These are phyloP conservation scores for Chloroceryle amazona DNA, from an alignment of 2,797 vertebrate genomes.

Conservation along the genomic window DNA sequence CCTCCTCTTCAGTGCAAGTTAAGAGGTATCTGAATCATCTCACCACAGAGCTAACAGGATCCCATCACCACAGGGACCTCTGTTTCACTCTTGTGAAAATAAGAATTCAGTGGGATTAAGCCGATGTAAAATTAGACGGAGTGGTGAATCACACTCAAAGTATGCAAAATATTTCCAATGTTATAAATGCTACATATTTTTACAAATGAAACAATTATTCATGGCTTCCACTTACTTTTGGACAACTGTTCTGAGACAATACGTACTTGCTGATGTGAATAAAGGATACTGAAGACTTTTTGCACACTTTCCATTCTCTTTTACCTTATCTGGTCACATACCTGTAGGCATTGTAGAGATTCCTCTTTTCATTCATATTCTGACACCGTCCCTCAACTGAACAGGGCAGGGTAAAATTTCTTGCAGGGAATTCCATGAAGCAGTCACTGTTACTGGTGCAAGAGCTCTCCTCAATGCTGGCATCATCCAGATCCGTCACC, in stretches of 20 bases:
- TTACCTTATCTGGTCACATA: not conserved
- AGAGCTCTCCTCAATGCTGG: conserved; percentile 86
- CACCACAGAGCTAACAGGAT: not conserved
- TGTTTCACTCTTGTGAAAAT: not conserved
- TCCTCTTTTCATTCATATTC: conserved; percentile 90
- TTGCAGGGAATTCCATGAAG: conserved; percentile 88
- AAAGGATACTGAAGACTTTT: not conserved
- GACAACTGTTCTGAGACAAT: not conserved
- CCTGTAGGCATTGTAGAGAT: conserved; percentile 93
- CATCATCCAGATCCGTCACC: conserved; percentile 91
- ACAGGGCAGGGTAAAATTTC: conserved; percentile 90
- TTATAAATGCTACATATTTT: not conserved
- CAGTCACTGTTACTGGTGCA: conserved; percentile 83
- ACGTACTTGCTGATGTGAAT: accelerated
- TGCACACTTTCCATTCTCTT: not conserved
- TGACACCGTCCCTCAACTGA: conserved; percentile 85
- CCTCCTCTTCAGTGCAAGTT: not conserved
- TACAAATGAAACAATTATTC: not conserved
- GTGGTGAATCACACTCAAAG: not conserved
- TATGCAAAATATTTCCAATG: not conserved
- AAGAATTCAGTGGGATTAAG: not conserved
- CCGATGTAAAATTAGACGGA: not conserved
- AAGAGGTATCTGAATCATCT: not conserved
- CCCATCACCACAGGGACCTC: not conserved
- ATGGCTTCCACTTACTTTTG: not conserved